Evolutionary conservation across 2,888 invertebrate genomes (phyloP), one percentile per base, ranked within the genome.

Genomic region (Trisateles emortualis): DNA sequence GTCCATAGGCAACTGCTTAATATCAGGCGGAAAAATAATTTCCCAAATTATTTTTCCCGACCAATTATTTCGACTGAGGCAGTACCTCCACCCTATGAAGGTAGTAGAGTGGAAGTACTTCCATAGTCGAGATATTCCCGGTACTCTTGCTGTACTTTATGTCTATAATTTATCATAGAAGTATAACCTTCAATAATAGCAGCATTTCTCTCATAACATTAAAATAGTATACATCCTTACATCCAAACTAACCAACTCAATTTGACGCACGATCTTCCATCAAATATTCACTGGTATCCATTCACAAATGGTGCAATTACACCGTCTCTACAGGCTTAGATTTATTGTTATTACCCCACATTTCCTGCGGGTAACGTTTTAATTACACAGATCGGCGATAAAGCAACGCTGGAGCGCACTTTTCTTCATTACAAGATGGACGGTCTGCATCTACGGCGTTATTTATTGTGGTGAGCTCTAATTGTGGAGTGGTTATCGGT

Each of bases 351-450:
- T 92, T 91, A 84, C 92, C 85, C 81, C 83, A 85, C 90, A 88
- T 92, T 92, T 92, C 92, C 92, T 92, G 79, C 83, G 91, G 89
- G 92, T 86, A 90, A 92, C 92, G 91, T 92, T 92, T 92, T 92
- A 92, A 92, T 92, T 92, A 92, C 92, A 88, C 86, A 88, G 92
- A 92, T 92, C 92, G 91, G 68, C 87, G 89, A 92, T 92, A 92
- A 92, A 92, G 72, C 88, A 92, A 90, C 89, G 86, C 78, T 83
- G 79, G 86, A 86, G 89, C 91, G 89, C 91, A 92, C 92, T 92
- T 92, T 91, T 92, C 92, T 92, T 92, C 92, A 92, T 92, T 92
- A 92, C 78, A 88, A 91, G 91, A 91, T 84, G 86, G 86, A 92
- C 88, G 74, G 87, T 77, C 58, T 68, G 81, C 81, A 79, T 83